A percentile compares a stretch with the other conserved stretches of the same genome.
Conservation (phyloP, 64 coral and sea anemone species). For the Acropora tenuis region DNA sequence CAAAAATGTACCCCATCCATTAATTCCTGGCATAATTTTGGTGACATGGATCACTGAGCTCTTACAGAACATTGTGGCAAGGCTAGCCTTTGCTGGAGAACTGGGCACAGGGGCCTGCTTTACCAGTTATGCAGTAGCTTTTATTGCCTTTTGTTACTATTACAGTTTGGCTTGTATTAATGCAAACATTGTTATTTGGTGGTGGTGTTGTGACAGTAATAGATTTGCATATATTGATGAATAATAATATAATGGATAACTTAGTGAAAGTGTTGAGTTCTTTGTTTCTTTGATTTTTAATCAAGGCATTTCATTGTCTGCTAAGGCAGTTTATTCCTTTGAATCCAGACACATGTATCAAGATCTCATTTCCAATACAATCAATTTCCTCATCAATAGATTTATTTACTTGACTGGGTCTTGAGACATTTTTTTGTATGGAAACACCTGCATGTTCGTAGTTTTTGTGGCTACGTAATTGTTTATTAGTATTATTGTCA, state of each 20-base stretch:
- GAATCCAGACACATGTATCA: not conserved
- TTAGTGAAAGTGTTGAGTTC: not conserved
- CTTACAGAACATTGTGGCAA: not conserved
- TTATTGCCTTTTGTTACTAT: not conserved
- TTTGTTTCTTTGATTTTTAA: not conserved
- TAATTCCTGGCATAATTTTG: too few relatives aligned
- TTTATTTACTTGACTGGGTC: too few relatives aligned
- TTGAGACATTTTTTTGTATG: too few relatives aligned
- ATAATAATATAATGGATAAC: not conserved
- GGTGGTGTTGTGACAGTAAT: not conserved
- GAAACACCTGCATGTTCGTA: too few relatives aligned
- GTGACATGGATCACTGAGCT: too few relatives aligned
- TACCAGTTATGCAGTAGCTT: not conserved
- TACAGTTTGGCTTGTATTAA: not conserved
- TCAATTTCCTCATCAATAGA: not conserved
- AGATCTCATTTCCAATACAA: conserved; percentile 3
- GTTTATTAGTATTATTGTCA: too few relatives aligned
- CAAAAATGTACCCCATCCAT: too few relatives aligned
- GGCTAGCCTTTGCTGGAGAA: not conserved
- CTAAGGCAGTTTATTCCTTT: not conserved
- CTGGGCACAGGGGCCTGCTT: not conserved
- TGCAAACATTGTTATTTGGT: not conserved
- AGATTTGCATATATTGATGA: not conserved
- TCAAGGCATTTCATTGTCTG: too few relatives aligned
- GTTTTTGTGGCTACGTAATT: too few relatives aligned